These are phyloP conservation scores for Zygaena filipendulae DNA, from an alignment of 2,888 invertebrate genomes.

Conservation along the genomic window DNA sequence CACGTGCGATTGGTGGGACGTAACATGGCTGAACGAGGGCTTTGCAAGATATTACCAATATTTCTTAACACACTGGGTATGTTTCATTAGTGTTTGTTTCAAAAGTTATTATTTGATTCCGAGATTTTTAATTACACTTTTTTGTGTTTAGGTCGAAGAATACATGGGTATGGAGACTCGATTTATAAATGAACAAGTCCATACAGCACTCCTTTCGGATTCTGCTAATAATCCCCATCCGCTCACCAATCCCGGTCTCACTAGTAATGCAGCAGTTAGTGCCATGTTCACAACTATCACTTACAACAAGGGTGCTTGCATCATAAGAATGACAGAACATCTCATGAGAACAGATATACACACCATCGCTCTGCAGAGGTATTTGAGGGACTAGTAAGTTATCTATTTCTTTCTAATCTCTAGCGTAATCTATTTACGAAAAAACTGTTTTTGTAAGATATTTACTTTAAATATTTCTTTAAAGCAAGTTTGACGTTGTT, in stretches of 20 bases:
- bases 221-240: constrained; percentile 68
- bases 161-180: constrained; percentile 74
- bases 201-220: constrained; percentile 71
- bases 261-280: constrained; percentile 66
- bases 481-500: constrained; percentile 43
- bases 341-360: constrained; percentile 65
- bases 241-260: constrained; percentile 63
- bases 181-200: constrained; percentile 77
- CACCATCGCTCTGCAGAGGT: constrained; percentile 60
- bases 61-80: constrained; percentile 67
- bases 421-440: not conserved
- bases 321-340: constrained; percentile 77
- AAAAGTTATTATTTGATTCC: not conserved
- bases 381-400: constrained; percentile 60
- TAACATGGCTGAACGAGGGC: constrained; percentile 74
- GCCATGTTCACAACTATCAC: constrained; percentile 74
- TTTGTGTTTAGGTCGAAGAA: constrained; percentile 61
- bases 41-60: constrained; percentile 82
- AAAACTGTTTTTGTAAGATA: not conserved
- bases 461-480: constrained; percentile 8
- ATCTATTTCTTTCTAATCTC: constrained; percentile 1
- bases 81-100: constrained; percentile 9
- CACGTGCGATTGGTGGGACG: constrained; percentile 73
- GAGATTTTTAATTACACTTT: not conserved
- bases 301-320: constrained; percentile 75